Conservation (phyloP, 53 echinoderm and acorn worm species). For the Henricia sp. region DNA sequence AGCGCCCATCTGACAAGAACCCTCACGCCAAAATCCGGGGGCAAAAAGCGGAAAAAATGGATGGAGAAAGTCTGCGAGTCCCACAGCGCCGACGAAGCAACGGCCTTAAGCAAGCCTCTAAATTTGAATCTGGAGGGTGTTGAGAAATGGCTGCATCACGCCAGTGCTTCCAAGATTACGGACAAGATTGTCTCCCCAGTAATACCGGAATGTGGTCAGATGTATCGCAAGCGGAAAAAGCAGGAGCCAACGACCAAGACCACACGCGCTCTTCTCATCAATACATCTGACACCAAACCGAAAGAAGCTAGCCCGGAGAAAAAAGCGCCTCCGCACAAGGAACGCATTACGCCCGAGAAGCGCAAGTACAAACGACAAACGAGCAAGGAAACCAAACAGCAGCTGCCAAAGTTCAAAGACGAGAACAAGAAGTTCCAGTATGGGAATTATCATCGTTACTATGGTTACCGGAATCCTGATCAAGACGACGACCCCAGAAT, state of each 20-base stretch:
- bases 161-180: slow-evolving; percentile 43
- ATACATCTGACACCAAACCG: slow-evolving; percentile 21
- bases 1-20: slow-evolving; percentile 69
- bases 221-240: slow-evolving; percentile 64
- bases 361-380: slow-evolving; percentile 67
- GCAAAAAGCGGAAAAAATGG: slow-evolving; percentile 78
- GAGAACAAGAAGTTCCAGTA: slow-evolving; percentile 88
- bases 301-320: slow-evolving; percentile 12
- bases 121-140: slow-evolving; percentile 20
- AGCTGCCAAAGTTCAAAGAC: slow-evolving; percentile 81
- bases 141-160: slow-evolving; percentile 15
- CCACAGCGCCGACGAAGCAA: slow-evolving; percentile 47
- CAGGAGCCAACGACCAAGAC: slow-evolving; percentile 85
- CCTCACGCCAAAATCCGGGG: slow-evolving; percentile 58
- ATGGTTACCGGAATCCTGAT: slow-evolving; percentile 92
- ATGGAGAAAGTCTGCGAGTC: slow-evolving; percentile 48
- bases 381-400: slow-evolving; percentile 70
- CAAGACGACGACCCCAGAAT: slow-evolving; percentile 80
- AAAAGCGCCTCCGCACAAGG: slow-evolving; percentile 5
- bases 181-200: slow-evolving; percentile 99
- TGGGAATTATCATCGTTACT: slow-evolving; percentile 95
- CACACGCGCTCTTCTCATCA: slow-evolving; percentile 74
- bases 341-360: slow-evolving; percentile 58
- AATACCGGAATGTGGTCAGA: slow-evolving; percentile 70
- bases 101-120: slow-evolving; percentile 12